phyloP scores from a whole-genome alignment of 2,797 vertebrate genomes.

The Linurgus olivaceus region DNA sequence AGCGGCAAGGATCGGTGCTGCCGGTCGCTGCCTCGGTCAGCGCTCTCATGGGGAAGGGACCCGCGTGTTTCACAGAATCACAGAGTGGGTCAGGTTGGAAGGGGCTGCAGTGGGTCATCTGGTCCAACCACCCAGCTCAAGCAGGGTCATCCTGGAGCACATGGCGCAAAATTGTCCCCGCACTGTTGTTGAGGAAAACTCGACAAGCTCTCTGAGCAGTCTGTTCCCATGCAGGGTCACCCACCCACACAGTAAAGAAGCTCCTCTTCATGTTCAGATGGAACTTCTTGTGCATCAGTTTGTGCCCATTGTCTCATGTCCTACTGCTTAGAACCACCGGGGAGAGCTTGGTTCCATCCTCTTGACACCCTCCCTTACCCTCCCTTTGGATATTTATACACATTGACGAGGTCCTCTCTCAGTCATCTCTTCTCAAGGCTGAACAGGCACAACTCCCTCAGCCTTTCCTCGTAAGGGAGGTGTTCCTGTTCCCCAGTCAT shows the following conservation, averaged over 20 bases:
- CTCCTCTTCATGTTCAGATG: not conserved
- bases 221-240: not conserved
- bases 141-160: not conserved
- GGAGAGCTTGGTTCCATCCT: not conserved
- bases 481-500: not conserved
- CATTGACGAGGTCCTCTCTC: not conserved
- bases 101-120: not conserved
- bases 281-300: not conserved
- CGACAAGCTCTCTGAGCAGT: not conserved
- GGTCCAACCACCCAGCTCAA: not conserved
- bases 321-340: not conserved
- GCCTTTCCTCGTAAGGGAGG: fast-evolving
- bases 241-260: not conserved
- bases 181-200: not conserved
- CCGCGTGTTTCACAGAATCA: not conserved
- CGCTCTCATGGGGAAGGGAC: not conserved
- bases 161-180: not conserved
- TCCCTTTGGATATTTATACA: not conserved
- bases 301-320: not conserved
- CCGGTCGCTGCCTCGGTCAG: not conserved
- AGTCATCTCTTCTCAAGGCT: not conserved
- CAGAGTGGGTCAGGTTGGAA: not conserved
- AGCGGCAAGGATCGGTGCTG: too few species aligned
- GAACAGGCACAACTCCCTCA: not conserved
- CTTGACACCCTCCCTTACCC: not conserved